Base-by-base conservation (phyloP, 1,140 invertebrate genomes). In the Neelides sp. region DNA sequence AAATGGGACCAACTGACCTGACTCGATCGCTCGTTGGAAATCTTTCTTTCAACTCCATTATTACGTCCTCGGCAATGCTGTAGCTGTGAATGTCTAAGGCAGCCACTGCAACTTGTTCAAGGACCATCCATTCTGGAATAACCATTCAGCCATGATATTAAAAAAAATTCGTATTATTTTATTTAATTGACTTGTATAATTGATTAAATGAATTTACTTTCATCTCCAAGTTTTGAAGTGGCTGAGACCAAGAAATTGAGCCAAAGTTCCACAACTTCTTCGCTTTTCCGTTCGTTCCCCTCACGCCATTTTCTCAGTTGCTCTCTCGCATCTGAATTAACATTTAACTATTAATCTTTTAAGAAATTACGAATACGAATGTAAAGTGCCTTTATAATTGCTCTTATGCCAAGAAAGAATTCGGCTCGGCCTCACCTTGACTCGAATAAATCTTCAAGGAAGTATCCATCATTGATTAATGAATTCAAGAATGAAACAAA, bases 21-120 rank as follows among this genome's bases (percentile, higher is more conserved):
- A 98, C 89, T 54, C 95, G 70, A 48, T 85, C 68, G 66, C 92
- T 97, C 12, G 80, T 79, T 0, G 91, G 89, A 71, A 98, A 99
- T 66, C 95, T 83, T 23, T 72, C 69, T 49, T 78, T 76, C 23
- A 99, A 71, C 40, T 75, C 68, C 64, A 78, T 71, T 32, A 94
- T 79, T 65, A 89, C 93, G 49, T 76, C 74, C 63, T 82, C 76
- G 2, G 88, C 87, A 30, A 92, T 68, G 57, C 81, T 74, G 55
- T 85, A 73, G 32, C 79, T 71, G 64, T 85, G 78, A 61, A 81
- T 84, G 65, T 99, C 95, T 45, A 97, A 68, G 0, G 90, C 85
- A 41, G 94, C 92, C 52, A 95, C 74, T 58, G 84, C 85, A 15
- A 96, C 87, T 80, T 95, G 91, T 66, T 96, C 91, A 61, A 89